These are phyloP conservation scores for Xenus cinereus DNA, from an alignment of 2,113 vertebrate species.

Conservation along the genomic window DNA sequence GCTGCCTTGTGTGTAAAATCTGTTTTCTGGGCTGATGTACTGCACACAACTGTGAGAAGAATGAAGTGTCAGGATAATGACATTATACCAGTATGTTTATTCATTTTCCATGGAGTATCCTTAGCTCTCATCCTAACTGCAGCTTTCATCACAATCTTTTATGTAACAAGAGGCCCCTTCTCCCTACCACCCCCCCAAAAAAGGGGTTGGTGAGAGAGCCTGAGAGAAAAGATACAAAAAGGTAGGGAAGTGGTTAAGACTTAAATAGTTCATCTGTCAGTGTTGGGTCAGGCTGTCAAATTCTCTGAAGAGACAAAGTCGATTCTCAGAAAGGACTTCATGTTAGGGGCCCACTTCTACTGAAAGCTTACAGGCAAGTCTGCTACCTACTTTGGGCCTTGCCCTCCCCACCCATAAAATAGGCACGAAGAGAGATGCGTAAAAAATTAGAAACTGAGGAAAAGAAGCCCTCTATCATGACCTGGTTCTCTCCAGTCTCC, in stretches of 20 bases:
- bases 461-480: background rate
- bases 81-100: background rate
- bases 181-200: background rate
- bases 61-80: background rate
- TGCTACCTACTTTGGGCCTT: background rate
- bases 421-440: accelerated
- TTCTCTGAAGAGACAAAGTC: background rate
- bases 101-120: background rate
- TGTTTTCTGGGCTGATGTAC: background rate
- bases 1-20: background rate
- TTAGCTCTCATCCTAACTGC: background rate
- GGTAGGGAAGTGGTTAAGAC: background rate
- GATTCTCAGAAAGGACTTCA: background rate
- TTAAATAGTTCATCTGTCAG: background rate
- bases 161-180: background rate
- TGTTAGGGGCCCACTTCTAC: background rate
- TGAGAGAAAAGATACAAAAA: background rate
- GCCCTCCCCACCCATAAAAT: background rate
- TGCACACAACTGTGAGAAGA: background rate
- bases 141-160: background rate
- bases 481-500: background rate
- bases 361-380: background rate
- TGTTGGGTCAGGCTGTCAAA: background rate
- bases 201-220: background rate
- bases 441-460: background rate